phyloP scores from a whole-genome alignment of 2,888 invertebrate species.

The Tipula helvola region DNA sequence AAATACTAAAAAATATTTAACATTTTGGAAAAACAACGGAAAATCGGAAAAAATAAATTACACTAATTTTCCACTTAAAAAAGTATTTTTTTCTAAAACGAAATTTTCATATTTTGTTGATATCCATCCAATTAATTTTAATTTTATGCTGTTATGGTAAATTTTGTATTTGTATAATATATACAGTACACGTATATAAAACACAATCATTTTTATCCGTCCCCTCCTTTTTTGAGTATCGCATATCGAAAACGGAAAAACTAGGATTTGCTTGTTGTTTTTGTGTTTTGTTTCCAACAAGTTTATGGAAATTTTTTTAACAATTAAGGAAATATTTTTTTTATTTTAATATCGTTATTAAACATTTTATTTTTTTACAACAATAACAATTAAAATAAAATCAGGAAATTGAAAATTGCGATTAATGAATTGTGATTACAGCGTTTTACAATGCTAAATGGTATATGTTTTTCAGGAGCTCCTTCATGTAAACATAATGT shows the following conservation, averaged over 20 bases:
- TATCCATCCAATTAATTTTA: conserved; percentile 4
- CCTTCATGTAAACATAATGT: neutral
- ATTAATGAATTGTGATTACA: neutral
- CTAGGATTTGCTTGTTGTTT: neutral
- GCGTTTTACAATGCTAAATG: neutral
- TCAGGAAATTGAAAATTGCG: neutral
- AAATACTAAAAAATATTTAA: neutral
- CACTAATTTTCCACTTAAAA: neutral
- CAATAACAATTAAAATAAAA: neutral
- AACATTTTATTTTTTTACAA: neutral
- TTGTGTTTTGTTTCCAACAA: neutral
- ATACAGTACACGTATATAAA: neutral
- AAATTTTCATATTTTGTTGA: neutral
- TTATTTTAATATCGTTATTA: neutral
- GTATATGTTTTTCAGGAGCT: neutral
- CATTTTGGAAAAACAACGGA: neutral
- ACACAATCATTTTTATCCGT: neutral
- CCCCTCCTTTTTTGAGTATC: neutral
- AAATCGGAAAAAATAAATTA: neutral
- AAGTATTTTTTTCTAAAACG: neutral
- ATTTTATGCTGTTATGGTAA: neutral
- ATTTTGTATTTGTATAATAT: neutral
- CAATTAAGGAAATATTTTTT: neutral
- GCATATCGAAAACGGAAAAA: neutral
- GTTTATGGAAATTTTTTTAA: neutral